Conservation (phyloP, 2,113 vertebrate genomes). For the Myanophis thanlyinensis region DNA sequence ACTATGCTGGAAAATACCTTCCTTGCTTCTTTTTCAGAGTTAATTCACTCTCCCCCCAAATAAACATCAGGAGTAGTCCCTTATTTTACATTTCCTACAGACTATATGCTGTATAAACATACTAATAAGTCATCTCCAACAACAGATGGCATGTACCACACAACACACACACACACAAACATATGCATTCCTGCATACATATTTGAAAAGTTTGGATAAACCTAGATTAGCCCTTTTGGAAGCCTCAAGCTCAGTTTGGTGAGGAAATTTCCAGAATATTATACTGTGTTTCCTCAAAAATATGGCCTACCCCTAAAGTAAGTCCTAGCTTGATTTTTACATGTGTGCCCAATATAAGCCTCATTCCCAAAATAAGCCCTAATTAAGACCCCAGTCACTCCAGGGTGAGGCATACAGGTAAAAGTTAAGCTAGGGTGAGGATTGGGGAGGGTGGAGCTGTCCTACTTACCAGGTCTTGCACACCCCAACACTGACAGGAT, state of each 20-base stretch:
- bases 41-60: not conserved
- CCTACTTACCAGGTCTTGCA: too few relatives aligned
- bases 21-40: conserved; percentile 17
- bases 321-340: too few relatives aligned
- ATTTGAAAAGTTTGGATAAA: not conserved
- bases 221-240: not conserved
- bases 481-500: too few relatives aligned
- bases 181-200: not conserved
- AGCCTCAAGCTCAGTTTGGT: not conserved
- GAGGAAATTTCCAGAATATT: not conserved
- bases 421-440: too few relatives aligned
- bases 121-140: conserved; percentile 1
- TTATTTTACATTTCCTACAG: conserved; percentile 26
- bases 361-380: too few relatives aligned
- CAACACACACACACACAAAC: too few relatives aligned
- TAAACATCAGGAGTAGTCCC: not conserved
- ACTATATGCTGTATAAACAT: conserved; percentile 25
- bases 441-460: too few relatives aligned
- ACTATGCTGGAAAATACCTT: conserved; percentile 4
- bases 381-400: too few relatives aligned
- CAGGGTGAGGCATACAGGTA: too few relatives aligned
- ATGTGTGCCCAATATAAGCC: too few relatives aligned
- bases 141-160: conserved; percentile 1
- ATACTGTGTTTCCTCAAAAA: too few relatives aligned
- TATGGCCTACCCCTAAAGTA: too few relatives aligned